These are phyloP conservation scores for Gordius sp. DNA, from an alignment of 2,888 invertebrate species.

Conservation along the genomic window DNA sequence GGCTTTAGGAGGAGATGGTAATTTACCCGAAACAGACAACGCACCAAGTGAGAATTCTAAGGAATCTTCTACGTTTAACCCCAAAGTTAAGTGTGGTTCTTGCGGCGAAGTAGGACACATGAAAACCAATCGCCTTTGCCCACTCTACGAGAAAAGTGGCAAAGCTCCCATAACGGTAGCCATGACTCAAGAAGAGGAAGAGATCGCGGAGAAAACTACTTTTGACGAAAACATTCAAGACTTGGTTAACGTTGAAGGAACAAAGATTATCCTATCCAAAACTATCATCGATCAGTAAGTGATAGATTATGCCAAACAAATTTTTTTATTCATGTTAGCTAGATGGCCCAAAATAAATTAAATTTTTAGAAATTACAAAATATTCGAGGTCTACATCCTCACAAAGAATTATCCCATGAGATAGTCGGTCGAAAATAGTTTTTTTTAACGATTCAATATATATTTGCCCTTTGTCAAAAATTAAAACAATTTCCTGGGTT, in stretches of 20 bases:
- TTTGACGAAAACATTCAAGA: conserved; percentile 20
- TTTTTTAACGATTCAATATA: too few species aligned
- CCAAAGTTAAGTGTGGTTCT: conserved; percentile 61
- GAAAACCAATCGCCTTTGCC: conserved; percentile 88
- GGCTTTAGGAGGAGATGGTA: too few species aligned
- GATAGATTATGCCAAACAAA: not conserved
- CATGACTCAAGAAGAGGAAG: conserved; percentile 32
- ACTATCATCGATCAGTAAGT: conserved; percentile 47
- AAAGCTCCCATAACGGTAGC: conserved; percentile 30
- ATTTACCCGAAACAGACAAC: too few species aligned
- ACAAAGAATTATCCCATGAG: too few species aligned
- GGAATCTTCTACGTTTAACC: conserved; percentile 14
- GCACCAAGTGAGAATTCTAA: too few species aligned
- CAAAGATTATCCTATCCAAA: conserved; percentile 63
- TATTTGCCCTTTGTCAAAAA: too few species aligned
- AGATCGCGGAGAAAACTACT: conserved; percentile 19
- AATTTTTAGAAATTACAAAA: too few species aligned
- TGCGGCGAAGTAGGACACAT: conserved; percentile 55
- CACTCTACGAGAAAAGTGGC: conserved; percentile 47
- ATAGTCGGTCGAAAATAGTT: too few species aligned
- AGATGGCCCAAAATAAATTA: too few species aligned
- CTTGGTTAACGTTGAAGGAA: conserved; percentile 55
- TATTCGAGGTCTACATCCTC: too few species aligned
- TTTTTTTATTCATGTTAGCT: too few species aligned
- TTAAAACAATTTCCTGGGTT: too few species aligned